Base-by-base conservation (phyloP, 92 coral and sea anemone species). In the Phenganax subtilis region DNA sequence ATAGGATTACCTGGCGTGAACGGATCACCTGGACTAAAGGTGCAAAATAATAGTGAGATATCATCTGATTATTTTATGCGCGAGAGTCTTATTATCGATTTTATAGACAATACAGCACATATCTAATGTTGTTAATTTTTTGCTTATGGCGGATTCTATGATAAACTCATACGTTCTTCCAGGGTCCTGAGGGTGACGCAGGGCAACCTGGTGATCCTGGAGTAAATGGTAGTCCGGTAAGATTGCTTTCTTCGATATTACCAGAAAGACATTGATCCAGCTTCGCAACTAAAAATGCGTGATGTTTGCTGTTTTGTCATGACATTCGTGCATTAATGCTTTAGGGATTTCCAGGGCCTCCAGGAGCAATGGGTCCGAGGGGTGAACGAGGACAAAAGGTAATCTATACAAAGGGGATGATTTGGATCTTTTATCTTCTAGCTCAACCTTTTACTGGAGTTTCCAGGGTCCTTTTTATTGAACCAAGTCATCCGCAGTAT, bases 311-410 rank as follows among this genome's bases (percentile, higher is more conserved):
- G 51, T 72, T 51, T 37, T 4, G 57, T 31, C 3, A 72, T 16
- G 10, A 54, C 12, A 55, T 12, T 54, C 3, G 5, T 3, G 12
- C 25, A 27, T 75, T 56, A 9, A 16, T 59, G 25, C 29, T 64
- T 25, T 59, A 76, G 81, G 89, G 89, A 54, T 61, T 70, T 3
- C 75, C 81, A 17, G 89, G 89, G 17, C 78, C 80, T 47, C 80
- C 72, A 53, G 90, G 90, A 66, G 20, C 80, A 52, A 30, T 29
- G 10, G 90, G 90, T 16, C 83, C 85, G n/a, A 70, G 58, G 15
- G 90, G 90, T 72, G 86, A 68, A 25, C 88, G 54, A 54, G 90
- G 90, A 62, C 83, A 81, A 11, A 87, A 87, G 85, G 90, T 76
- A 60, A 15, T 51, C 31, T 2, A 44, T 44, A 52, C 37, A 12